Conservation (phyloP, 2,888 invertebrate genomes). For the Caenorhabditis drosophilae region DNA sequence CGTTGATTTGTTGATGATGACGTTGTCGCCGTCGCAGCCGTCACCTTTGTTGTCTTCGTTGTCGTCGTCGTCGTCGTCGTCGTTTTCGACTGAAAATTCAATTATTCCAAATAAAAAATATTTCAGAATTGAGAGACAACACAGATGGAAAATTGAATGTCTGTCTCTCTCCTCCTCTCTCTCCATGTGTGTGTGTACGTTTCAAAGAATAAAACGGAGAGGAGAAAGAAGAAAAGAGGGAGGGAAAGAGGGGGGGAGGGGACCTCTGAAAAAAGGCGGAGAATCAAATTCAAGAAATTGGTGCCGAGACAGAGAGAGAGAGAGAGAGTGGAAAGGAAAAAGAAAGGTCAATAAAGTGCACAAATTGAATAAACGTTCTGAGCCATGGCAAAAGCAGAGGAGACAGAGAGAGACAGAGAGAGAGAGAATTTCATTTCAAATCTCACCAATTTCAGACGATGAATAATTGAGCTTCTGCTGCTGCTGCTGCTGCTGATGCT, state of each 20-base stretch:
- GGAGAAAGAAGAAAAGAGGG: background rate
- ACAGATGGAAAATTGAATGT: too few species aligned
- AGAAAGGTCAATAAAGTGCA: constrained; percentile 15
- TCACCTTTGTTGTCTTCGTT: background rate
- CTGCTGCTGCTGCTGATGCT: too few species aligned
- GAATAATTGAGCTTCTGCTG: too few species aligned
- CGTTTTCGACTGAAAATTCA: background rate
- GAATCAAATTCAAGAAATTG: constrained; percentile 3
- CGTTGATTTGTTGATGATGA: background rate
- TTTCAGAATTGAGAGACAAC: background rate
- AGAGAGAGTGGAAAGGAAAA: too few species aligned
- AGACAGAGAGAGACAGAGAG: too few species aligned
- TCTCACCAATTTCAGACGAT: too few species aligned
- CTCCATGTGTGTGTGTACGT: too few species aligned
- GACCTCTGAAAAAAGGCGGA: background rate
- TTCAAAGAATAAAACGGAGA: background rate
- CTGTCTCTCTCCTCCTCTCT: too few species aligned
- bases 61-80: too few species aligned
- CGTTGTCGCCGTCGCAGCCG: background rate
- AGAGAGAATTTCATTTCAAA: too few species aligned
- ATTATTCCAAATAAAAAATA: constrained; percentile 15
- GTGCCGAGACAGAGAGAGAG: too few species aligned
- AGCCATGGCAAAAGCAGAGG: background rate
- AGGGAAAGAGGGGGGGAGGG: too few species aligned
- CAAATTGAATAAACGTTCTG: constrained; percentile 24